Base-by-base conservation (phyloP, 2,113 vertebrate species). In the Macroglossus sobrinus region DNA sequence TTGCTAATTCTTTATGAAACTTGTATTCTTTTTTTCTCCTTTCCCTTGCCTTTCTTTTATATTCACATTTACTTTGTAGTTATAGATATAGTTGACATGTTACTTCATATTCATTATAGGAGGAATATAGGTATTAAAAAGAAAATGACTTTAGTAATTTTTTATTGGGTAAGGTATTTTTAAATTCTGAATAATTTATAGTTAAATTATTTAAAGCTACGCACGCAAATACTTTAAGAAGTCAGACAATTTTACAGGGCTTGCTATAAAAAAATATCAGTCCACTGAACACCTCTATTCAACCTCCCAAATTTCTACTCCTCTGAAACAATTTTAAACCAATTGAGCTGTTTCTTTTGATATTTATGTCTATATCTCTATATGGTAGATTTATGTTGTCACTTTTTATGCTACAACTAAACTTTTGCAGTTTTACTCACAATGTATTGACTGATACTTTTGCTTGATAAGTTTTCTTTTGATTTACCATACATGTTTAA, bases 1-100 rank as follows among this genome's bases (percentile, higher is more conserved):
- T 81, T 84, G 57, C 19, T 81, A 68, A 75, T 93, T 93, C 45
- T 90, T 84, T 43, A 71, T 59, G 76, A 59, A 84, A 96, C 8
- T 90, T 69, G 0, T 47, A 22, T 75, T 69, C 13, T 15, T 75
- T 87, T 87, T 53, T 89, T 63, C 43, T 68, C 16, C 19, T 86
- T 92, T 66, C 28, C 16, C 53, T 80, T 85, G 59, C 47, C 53
- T 81, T 89, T 94, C 53, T 79, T 84, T 76, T 81, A 40, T 35
- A 55, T 72, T 78, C 9, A 50, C 50, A 43, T n/a, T 63, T 74
- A 61, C 0, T 40, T 75, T 95, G 68, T 86, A 35, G 55, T 18
- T 68, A 16, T 11, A 12, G 38, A 26, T 45, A 3, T 63, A 63
- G 30, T 63, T 59, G 28, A 63, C 14, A 63, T 63, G 55, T 59